phyloP scores from a whole-genome alignment of 2,888 invertebrate species.

The Drosophila bunnanda region DNA sequence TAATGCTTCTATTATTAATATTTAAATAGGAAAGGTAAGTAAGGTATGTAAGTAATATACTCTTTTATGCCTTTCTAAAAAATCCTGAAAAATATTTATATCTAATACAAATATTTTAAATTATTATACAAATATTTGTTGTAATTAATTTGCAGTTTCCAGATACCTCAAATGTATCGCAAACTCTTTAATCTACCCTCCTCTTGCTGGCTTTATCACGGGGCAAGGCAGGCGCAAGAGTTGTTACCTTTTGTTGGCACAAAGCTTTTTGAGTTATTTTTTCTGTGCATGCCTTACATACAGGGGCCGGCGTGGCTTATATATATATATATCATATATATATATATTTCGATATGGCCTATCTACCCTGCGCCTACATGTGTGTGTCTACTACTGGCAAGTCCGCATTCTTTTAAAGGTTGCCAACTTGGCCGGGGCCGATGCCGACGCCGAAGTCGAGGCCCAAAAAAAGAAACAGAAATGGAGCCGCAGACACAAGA shows the following conservation, averaged over 20 bases:
- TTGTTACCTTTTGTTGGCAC: conserved; percentile 71
- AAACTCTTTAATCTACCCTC: conserved; percentile 45
- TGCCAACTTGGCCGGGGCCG: conserved; percentile 76
- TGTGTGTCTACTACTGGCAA: conserved; percentile 70
- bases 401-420: conserved; percentile 84
- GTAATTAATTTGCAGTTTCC: neutral
- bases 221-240: conserved; percentile 60
- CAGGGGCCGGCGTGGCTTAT: conserved; percentile 9
- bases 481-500: conserved; percentile 19
- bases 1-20: too few species aligned
- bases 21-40: neutral
- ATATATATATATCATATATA: conserved; percentile 1
- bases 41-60: too few species aligned
- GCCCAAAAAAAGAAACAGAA: conserved; percentile 38
- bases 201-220: conserved; percentile 32
- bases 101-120: neutral
- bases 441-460: conserved; percentile 16
- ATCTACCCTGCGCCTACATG: conserved; percentile 52
- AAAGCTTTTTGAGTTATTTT: conserved; percentile 76
- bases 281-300: conserved; percentile 62
- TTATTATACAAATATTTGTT: neutral
- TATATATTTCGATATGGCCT: conserved; percentile 55
- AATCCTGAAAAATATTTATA: neutral
- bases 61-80: too few species aligned
- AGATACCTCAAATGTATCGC: neutral